Base-by-base conservation (phyloP, 2,797 vertebrate species). In the Melopsittacus undulatus region DNA sequence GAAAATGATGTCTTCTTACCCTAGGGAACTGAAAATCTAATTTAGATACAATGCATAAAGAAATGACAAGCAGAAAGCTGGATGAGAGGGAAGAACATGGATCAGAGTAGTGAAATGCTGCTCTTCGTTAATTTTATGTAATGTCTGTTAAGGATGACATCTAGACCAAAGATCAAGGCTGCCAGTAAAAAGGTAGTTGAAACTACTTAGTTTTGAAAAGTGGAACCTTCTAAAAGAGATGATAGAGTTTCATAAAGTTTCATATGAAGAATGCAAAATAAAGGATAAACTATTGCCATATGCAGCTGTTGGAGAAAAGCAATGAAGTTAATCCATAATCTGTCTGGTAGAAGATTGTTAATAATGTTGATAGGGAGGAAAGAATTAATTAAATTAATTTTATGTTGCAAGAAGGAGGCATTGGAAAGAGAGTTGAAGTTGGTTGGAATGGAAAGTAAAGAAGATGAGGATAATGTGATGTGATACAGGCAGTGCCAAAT, bases 11-110 rank as follows among this genome's bases (percentile, higher is more conserved):
- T 87, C 49, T 94, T 75, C 73, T 66, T 92, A 94, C 85, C 76
- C 66, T 62, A 90, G 90, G 94, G 85, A 94, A 87, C 52, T 54
- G 72, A 88, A 95, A 94, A 95, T 94, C 76, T 92, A 62, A 92
- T 94, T 96, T 91, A 83, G 94, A 81, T 86, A 91, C 91, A 94
- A 69, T 75, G 66, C 83, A 94, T 68, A 79, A 88, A 88, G 79
- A 86, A 62, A 57, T 34, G 76, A 90, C 0, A 4, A 83, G 91
- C 51, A 85, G 84, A 94, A 94, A 84, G 20, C 51, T 70, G 66
- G 52, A 70, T 83, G 76, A 92, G 48, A 72, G n/a, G 34, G 83
- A 91, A 62, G 89, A 94, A 90, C 49, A 29, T n/a, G 43, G 79
- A 72, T 83, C 66, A 78, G 48, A 90, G 57, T 13, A 72, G 62